Conservation (phyloP, 2,797 vertebrate genomes). For the Limosa lapponica region DNA sequence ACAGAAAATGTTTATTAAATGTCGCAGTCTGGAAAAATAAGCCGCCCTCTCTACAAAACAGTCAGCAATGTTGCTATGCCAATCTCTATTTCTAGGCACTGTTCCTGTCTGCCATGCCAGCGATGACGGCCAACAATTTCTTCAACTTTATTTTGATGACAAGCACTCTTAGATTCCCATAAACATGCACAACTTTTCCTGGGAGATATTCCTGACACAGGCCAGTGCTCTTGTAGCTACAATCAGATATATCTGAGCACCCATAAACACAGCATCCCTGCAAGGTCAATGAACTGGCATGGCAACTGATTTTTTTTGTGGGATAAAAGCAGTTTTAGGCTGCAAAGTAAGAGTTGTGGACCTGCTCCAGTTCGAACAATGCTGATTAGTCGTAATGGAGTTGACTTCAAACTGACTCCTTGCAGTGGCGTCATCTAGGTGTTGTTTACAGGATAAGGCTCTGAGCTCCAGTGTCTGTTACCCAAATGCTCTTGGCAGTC, state of each 20-base stretch:
- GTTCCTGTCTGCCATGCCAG: not conserved
- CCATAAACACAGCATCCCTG: not conserved
- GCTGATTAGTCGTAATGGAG: not conserved
- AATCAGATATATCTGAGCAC: not conserved
- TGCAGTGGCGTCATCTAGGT: not conserved
- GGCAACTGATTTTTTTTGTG: not conserved
- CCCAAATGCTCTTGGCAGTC: not conserved
- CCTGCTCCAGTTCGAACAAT: not conserved
- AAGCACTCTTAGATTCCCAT: not conserved
- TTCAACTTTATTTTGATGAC: not conserved
- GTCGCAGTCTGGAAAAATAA: not conserved
- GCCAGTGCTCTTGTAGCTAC: not conserved
- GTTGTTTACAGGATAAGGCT: not conserved
- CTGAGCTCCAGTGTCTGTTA: not conserved
- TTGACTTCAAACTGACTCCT: not conserved
- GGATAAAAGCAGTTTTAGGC: not conserved
- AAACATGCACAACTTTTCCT: not conserved
- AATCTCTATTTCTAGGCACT: slow-evolving; percentile 29
- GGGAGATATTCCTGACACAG: not conserved
- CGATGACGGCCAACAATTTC: not conserved
- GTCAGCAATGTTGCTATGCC: not conserved
- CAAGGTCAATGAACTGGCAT: fast-evolving
- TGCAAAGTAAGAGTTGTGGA: not conserved
- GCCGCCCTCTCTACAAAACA: not conserved
- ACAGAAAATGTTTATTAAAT: slow-evolving; percentile 7